phyloP scores from a whole-genome alignment of 1,140 invertebrate genomes.

The Drosophila teissieri region DNA sequence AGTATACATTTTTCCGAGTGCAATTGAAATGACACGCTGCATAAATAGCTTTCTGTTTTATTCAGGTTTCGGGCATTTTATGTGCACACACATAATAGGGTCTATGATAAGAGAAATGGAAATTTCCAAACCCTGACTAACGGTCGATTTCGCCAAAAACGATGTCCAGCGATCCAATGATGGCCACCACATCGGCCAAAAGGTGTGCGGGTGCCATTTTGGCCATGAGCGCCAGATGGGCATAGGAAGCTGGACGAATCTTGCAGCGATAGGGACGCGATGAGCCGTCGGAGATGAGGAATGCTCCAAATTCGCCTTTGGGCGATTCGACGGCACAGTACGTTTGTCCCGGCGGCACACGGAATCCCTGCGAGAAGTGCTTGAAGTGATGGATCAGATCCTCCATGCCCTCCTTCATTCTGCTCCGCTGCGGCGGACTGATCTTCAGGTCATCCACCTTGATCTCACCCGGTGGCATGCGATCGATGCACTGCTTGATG shows the following conservation, averaged over 20 bases:
- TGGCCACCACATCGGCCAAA: conserved; percentile 92
- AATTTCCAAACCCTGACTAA: conserved; percentile 79
- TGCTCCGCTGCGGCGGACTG: conserved; percentile 89
- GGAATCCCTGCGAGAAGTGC: conserved; percentile 91
- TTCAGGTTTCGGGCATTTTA: neutral
- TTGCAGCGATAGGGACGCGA: conserved; percentile 93
- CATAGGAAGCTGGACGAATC: conserved; percentile 91
- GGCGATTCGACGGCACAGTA: conserved; percentile 93
- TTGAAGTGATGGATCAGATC: conserved; percentile 95
- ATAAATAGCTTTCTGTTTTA: neutral
- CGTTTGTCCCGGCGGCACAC: conserved; percentile 92
- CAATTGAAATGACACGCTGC: neutral
- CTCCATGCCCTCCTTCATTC: conserved; percentile 97
- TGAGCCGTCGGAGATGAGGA: conserved; percentile 93
- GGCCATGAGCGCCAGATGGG: conserved; percentile 89
- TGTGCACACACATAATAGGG: too few relatives aligned
- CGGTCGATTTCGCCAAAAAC: conserved; percentile 96
- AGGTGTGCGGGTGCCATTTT: conserved; percentile 87
- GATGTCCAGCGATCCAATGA: conserved; percentile 92
- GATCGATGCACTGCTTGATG: conserved; percentile 92
- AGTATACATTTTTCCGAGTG: neutral
- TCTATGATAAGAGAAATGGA: neutral
- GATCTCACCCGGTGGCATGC: conserved; percentile 93
- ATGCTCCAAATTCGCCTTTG: conserved; percentile 95
- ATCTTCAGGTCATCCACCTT: conserved; percentile 94